Evolutionary conservation across 1,140 invertebrate species (phyloP).

Genomic region (Telenomus remus): DNA sequence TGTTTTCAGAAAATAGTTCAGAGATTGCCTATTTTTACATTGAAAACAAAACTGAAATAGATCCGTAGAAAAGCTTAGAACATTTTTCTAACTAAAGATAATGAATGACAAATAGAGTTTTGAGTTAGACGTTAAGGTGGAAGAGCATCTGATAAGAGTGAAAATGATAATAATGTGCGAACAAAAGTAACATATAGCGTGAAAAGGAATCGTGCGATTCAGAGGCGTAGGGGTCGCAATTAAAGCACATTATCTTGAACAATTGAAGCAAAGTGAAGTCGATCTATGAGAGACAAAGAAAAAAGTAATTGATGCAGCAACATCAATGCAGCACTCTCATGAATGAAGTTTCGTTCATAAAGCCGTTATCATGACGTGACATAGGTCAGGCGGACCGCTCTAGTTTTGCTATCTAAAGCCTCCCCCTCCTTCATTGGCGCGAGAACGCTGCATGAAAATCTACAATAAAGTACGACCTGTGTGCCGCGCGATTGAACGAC

Average conservation of each 20-base stretch:
- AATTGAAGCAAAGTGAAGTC: conserved; percentile 50
- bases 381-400: conserved; percentile 64
- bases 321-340: conserved; percentile 56
- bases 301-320: conserved; percentile 51
- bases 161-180: too few relatives aligned
- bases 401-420: conserved; percentile 60
- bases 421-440: conserved; percentile 54
- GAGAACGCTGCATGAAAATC: conserved; percentile 57
- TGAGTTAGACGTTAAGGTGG: too few relatives aligned
- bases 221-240: conserved; percentile 14
- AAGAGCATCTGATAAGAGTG: too few relatives aligned
- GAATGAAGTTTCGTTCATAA: conserved; percentile 57
- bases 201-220: too few relatives aligned
- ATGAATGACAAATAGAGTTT: too few relatives aligned
- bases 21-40: too few relatives aligned
- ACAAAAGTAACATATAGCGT: too few relatives aligned
- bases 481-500: conserved; percentile 34
- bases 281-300: conserved; percentile 36
- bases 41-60: too few relatives aligned
- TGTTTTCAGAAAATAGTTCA: too few relatives aligned
- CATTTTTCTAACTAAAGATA: too few relatives aligned
- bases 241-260: conserved; percentile 42
- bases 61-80: too few relatives aligned
- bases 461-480: conserved; percentile 56
- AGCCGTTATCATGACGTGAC: conserved; percentile 60